Percentiles rank a stretch among this genome's conserved stretches.
Conservation (phyloP, 2,797 vertebrate species). For the Gouania willdenowi region DNA sequence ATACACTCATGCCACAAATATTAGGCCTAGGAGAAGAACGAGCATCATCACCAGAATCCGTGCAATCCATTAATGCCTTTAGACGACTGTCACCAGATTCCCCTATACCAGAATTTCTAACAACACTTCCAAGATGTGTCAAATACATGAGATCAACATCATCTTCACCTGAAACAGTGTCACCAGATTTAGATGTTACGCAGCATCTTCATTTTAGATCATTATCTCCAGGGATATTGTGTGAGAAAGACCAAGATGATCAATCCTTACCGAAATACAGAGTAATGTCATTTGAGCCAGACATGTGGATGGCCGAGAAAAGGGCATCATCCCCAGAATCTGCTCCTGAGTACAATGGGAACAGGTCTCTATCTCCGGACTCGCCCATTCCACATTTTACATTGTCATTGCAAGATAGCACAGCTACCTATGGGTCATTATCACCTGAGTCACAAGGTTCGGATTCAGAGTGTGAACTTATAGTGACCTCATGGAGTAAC, state of each 20-base stretch:
- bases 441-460: slow-evolving; percentile 41
- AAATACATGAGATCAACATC: slow-evolving; percentile 22
- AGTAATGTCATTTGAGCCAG: slow-evolving; percentile 30
- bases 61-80: slow-evolving; percentile 28
- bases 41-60: slow-evolving; percentile 40
- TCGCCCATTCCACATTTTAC: slow-evolving; percentile 60
- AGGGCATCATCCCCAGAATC: slow-evolving; percentile 65
- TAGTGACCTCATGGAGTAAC: slow-evolving; percentile 23
- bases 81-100: slow-evolving; percentile 52
- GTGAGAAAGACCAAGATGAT: slow-evolving; percentile 2
- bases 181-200: slow-evolving; percentile 33
- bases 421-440: slow-evolving; percentile 14
- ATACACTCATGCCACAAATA: slow-evolving; percentile 23
- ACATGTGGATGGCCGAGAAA: slow-evolving; percentile 11
- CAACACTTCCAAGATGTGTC: slow-evolving; percentile 23
- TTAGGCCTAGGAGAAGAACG: slow-evolving; percentile 10
- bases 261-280: slow-evolving; percentile 45
- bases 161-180: slow-evolving; percentile 45
- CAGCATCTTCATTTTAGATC: slow-evolving; percentile 11
- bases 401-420: slow-evolving; percentile 8
- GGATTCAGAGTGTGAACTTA: slow-evolving; percentile 46
- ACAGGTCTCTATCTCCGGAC: slow-evolving; percentile 59
- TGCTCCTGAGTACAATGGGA: slow-evolving; percentile 35
- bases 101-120: slow-evolving; percentile 33
- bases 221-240: slow-evolving; percentile 29